These are phyloP conservation scores for Eledona agricola DNA, from an alignment of 2,888 invertebrate genomes.

Conservation along the genomic window DNA sequence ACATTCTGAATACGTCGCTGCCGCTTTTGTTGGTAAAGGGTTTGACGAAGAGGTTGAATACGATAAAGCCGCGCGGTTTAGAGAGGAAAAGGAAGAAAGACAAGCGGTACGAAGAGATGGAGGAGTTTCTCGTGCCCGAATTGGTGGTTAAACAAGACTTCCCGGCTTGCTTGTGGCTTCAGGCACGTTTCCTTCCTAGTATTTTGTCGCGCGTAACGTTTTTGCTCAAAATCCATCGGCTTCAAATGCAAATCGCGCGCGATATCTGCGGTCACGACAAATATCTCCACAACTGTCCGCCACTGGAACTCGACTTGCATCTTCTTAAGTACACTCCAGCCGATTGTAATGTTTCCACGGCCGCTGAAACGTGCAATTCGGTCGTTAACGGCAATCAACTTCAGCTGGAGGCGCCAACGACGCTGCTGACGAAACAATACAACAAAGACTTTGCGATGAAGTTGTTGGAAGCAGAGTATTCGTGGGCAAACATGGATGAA, in stretches of 20 bases:
- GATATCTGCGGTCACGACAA: conserved; percentile 60
- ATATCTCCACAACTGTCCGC: conserved; percentile 48
- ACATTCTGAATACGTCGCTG: conserved; percentile 72
- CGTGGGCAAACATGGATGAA: conserved; percentile 67
- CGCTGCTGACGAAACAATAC: conserved; percentile 15
- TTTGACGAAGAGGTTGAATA: conserved; percentile 69
- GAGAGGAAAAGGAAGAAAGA: conserved; percentile 60
- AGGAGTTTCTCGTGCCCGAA: conserved; percentile 86
- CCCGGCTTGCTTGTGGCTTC: conserved; percentile 83
- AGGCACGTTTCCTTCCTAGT: conserved; percentile 84
- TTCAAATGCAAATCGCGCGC: conserved; percentile 67
- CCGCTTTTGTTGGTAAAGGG: conserved; percentile 84
- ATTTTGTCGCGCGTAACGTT: conserved; percentile 80
- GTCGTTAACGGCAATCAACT: conserved; percentile 3
- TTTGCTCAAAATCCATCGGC: conserved; percentile 77
- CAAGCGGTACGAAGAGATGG: conserved; percentile 65
- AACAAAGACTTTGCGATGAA: conserved; percentile 59
- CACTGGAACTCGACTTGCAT: conserved; percentile 53
- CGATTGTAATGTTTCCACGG: conserved; percentile 38
- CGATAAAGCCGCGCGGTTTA: conserved; percentile 65
- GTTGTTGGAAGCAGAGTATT: conserved; percentile 62
- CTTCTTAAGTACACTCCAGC: conserved; percentile 47
- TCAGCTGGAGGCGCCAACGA: conserved; percentile 11
- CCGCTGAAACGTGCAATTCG: conserved; percentile 15
- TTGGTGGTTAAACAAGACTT: conserved; percentile 78